Base-by-base conservation (phyloP, 2,797 vertebrate genomes). In the Anas bahamensis region DNA sequence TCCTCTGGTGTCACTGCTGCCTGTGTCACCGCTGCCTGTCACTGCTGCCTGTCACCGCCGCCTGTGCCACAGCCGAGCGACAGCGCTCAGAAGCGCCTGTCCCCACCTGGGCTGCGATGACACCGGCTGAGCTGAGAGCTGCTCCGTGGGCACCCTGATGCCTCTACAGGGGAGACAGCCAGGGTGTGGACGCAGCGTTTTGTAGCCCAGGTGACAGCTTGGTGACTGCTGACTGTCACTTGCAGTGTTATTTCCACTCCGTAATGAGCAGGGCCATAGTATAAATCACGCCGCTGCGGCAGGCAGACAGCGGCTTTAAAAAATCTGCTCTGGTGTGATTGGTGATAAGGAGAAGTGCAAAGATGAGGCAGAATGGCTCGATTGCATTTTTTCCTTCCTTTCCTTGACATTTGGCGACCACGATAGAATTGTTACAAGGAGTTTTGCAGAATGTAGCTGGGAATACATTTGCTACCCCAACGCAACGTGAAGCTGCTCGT, bases 121-220 rank as follows among this genome's bases (percentile, higher is more conserved):
- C 70, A 2, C 16, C 2, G 41, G 10, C 31, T 2, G 35, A n/a
- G 78, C 52, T 35, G 6, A 3, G 46, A 60, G 57, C 46, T 50
- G 7, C 7, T 4, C 4, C 4, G 28, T 17, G 28, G 73, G 74
- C 17, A 4, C 33, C 13, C 66, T 35, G 19, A 0, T 52, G 19
- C 41, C 35, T 2, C 0, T 8, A 2, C 42, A 3, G 28, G 3
- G 61, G 23, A 31, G 41, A 6, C 22, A 17, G 21, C 9, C 3
- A 1, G 16, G 1, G 33, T 7, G 73, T 6, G 63, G 72, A 23
- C 42, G 4, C 0, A 5, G 33, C 9, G 1, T 24, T 65, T 63
- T 22, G 6, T 37, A 48, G 61, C 44, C 63, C 4, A 1, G 8
- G 75, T 24, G 59, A 41, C 52, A 46, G 0, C 46, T 37, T 17